Conservation (phyloP, 2,113 vertebrate genomes). For the Rynchops niger region DNA sequence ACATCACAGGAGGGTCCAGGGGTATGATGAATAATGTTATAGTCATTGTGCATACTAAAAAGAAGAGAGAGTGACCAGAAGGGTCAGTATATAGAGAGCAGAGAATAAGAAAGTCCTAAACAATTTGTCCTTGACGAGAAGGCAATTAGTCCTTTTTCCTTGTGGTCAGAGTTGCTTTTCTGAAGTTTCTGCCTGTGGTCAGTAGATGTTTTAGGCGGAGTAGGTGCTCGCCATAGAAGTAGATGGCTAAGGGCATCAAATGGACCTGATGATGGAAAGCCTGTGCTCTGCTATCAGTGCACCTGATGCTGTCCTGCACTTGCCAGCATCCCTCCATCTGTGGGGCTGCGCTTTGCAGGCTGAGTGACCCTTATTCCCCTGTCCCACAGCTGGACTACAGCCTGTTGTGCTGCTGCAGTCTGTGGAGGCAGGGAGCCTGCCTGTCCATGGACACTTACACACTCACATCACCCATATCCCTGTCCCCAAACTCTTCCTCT, state of each 20-base stretch:
- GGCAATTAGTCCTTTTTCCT: neutral
- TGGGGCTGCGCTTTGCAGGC: neutral
- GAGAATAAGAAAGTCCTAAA: neutral
- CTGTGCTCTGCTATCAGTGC: neutral
- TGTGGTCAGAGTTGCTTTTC: neutral
- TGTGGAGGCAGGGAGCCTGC: rapidly evolving
- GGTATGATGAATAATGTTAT: neutral
- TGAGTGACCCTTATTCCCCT: neutral
- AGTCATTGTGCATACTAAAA: neutral
- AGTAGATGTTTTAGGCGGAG: neutral
- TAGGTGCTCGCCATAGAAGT: neutral
- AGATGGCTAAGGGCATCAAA: neutral
- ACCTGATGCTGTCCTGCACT: neutral
- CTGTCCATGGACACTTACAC: neutral
- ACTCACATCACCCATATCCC: rapidly evolving
- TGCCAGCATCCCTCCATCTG: neutral
- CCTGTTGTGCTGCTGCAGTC: neutral
- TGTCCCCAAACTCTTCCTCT: neutral
- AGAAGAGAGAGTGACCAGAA: neutral
- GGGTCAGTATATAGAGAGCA: neutral
- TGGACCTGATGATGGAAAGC: neutral
- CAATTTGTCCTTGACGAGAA: neutral
- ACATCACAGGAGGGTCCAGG: neutral
- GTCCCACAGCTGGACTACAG: neutral
- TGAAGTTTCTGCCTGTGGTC: neutral